A percentile compares a stretch with the other conserved stretches of the same genome.
Conservation (phyloP, 1,140 invertebrate genomes). For the Trachymyrmex septentrionalis region DNA sequence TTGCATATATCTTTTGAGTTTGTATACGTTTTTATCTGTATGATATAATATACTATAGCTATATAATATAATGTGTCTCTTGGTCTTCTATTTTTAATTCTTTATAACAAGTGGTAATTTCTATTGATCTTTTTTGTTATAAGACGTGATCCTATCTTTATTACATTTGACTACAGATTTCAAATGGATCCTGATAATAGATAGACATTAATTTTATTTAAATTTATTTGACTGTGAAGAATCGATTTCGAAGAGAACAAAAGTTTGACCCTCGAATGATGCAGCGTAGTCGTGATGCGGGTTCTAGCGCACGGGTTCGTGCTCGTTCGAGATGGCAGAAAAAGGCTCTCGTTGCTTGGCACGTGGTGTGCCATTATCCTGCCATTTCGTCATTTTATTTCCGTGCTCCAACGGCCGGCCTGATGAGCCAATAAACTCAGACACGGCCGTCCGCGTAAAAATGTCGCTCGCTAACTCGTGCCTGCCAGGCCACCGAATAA, state of each 20-base stretch:
- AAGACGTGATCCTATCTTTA: background rate
- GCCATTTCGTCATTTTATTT: constrained; percentile 76
- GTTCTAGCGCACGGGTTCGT: constrained; percentile 44
- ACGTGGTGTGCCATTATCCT: constrained; percentile 74
- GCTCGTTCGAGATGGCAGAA: constrained; percentile 65
- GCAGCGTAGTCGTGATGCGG: constrained; percentile 23
- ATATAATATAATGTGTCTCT: too few species aligned
- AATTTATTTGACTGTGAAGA: background rate
- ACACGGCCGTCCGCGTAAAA: constrained; percentile 64
- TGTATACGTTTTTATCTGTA: too few species aligned
- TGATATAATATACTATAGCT: too few species aligned
- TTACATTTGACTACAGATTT: constrained; percentile 12
- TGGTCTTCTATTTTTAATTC: too few species aligned
- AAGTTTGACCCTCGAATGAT: background rate
- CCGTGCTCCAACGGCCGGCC: constrained; percentile 57
- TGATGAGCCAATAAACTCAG: constrained; percentile 75
- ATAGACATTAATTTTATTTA: constrained; percentile 11
- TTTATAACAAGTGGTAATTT: too few species aligned
- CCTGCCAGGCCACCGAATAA: constrained; percentile 68
- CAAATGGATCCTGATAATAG: background rate
- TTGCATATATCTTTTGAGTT: too few species aligned
- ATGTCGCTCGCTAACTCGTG: constrained; percentile 69
- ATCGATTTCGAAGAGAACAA: background rate
- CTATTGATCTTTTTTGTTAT: too few species aligned
- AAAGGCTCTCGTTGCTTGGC: constrained; percentile 69